These are phyloP conservation scores for Mystacides longicornis DNA, from an alignment of 2,888 invertebrate genomes.

Conservation along the genomic window DNA sequence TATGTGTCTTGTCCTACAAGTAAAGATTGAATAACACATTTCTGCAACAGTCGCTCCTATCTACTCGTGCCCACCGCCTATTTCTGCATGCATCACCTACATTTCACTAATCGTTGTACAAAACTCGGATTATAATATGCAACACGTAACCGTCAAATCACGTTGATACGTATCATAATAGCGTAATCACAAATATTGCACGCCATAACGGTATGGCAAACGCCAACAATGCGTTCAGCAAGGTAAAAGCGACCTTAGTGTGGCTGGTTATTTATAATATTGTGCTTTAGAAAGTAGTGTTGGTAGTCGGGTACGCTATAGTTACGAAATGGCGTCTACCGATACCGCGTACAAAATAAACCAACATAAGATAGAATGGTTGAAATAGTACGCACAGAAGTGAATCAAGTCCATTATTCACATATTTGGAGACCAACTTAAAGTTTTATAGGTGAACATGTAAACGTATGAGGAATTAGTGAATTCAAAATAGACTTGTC, in stretches of 20 bases:
- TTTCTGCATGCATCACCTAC: not conserved
- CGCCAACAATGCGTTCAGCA: not conserved
- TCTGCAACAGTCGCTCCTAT: not conserved
- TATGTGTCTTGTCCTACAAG: constrained; percentile 1
- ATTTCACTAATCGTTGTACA: not conserved
- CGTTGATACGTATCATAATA: not conserved
- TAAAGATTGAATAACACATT: constrained; percentile 1
- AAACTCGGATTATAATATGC: not conserved
- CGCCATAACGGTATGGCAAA: not conserved
- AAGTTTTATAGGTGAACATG: too few relatives aligned
- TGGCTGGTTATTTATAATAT: not conserved
- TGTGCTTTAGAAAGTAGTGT: not conserved
- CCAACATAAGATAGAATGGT: too few relatives aligned
- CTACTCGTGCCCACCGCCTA: too few relatives aligned
- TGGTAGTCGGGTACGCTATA: not conserved
- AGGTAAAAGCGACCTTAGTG: constrained; percentile 1
- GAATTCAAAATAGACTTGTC: too few relatives aligned
- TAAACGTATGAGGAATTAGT: too few relatives aligned
- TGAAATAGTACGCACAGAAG: too few relatives aligned
- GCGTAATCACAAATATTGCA: not conserved
- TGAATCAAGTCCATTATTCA: too few relatives aligned
- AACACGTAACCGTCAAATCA: not conserved
- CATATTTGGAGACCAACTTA: too few relatives aligned
- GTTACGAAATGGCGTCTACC: constrained; percentile 2
- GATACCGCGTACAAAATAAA: not conserved